phyloP scores from a whole-genome alignment of 1,140 invertebrate genomes.

The Lucilia cuprina region DNA sequence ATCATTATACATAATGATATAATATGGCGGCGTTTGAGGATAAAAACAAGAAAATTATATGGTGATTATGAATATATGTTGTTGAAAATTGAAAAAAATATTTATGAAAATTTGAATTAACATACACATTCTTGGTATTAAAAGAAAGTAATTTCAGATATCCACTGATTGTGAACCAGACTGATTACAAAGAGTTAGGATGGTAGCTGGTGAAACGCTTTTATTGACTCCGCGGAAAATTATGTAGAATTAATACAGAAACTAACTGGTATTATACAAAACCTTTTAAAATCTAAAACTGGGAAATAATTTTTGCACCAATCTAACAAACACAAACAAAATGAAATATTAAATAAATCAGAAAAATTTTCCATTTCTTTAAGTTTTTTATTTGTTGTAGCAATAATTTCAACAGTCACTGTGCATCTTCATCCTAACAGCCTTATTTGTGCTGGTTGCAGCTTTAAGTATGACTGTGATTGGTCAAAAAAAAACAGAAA shows the following conservation, averaged over 20 bases:
- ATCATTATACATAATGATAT: slow-evolving; percentile 5
- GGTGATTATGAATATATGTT: slow-evolving; percentile 9
- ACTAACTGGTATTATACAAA: no score
- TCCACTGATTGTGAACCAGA: no score
- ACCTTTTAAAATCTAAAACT: no score
- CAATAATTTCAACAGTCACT: background rate
- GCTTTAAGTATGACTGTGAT: slow-evolving; percentile 17
- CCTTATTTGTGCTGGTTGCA: background rate
- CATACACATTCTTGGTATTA: no score
- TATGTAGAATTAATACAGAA: no score
- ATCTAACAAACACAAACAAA: background rate
- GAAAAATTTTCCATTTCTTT: no score
- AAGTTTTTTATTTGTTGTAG: background rate
- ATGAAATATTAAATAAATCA: background rate
- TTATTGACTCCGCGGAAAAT: no score
- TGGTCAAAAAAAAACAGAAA: slow-evolving; percentile 3
- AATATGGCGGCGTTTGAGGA: slow-evolving; percentile 11
- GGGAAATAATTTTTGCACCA: background rate
- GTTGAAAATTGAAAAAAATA: background rate
- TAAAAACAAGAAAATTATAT: background rate
- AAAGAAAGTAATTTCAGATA: no score
- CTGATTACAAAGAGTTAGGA: no score
- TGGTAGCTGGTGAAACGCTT: no score
- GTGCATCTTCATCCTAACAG: background rate
- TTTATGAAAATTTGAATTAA: no score